Base-by-base conservation (phyloP, 2,888 invertebrate genomes). In the Diarsia brunnea region DNA sequence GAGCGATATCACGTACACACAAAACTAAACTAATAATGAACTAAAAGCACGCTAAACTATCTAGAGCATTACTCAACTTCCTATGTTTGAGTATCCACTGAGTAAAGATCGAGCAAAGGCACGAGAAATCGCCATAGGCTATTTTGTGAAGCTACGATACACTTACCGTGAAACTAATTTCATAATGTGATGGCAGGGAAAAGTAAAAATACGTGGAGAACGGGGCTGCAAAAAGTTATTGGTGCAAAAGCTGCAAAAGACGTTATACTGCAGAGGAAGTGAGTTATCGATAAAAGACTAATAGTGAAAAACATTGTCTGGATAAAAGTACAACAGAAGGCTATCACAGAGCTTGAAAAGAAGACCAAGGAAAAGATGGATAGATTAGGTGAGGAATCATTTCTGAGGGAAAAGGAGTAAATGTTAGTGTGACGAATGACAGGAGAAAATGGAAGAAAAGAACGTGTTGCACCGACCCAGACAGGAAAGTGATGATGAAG, bases 21-120 rank as follows among this genome's bases (percentile, higher is more conserved):
- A 65, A 71, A 82, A 84, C 86, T 78, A 77, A 87, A 81, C 73
- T 81, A 81, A 87, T 84, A 87, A 87, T 79, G 72, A 76, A 85
- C 84, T 75, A 69, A 66, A n/a, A 80, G 71, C 70, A 58, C 24
- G 60, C 64, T 69, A 45, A 75, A 82, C 79, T 75, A 77, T 86
- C 61, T 73, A 74, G 74, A 81, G 55, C 81, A 84, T 76, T 60
- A 75, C 74, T 64, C 86, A 84, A 82, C 87, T 77, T 84, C 79
- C 75, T 65, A 87, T 87, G 81, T 85, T 85, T 85, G 78, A 87
- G 72, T 78, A 81, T 47, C 53, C 63, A 43, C 76, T 75, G 69
- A 85, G 87, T 73, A 81, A 87, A 87, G 83, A 87, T 72, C 69
- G 66, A 78, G 78, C 72, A 67, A 66, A 80, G 74, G 75, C 85